Conservation (phyloP, 2,113 vertebrate species). For the Larimichthys crocea region DNA sequence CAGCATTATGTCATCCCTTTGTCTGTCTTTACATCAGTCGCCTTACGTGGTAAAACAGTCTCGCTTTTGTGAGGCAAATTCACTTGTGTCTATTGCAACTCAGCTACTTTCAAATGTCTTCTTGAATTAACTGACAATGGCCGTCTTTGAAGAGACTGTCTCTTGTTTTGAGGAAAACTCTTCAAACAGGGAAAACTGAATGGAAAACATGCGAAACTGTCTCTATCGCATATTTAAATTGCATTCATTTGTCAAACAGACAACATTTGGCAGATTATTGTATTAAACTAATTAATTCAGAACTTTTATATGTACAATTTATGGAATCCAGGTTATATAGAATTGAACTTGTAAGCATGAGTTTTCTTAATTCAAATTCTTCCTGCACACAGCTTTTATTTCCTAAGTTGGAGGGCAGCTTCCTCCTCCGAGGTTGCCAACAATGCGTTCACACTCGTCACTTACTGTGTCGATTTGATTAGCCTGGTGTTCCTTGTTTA, state of each 20-base stretch:
- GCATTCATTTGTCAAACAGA: neutral
- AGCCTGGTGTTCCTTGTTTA: conserved; percentile 4
- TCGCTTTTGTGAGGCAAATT: conserved; percentile 31
- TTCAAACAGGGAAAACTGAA: neutral
- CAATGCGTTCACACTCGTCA: conserved; percentile 20
- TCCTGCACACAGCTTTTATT: conserved; percentile 8
- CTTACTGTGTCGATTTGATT: conserved; percentile 33
- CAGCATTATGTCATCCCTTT: conserved; percentile 54
- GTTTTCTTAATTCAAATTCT: conserved; percentile 5
- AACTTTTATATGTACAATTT: neutral
- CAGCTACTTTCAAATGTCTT: conserved; percentile 48
- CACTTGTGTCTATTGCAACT: conserved; percentile 36
- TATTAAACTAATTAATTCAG: conserved; percentile 1
- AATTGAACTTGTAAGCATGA: neutral
- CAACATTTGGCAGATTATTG: neutral
- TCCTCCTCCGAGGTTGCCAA: conserved; percentile 25
- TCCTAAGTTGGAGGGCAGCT: conserved; percentile 18
- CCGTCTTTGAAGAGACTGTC: conserved; percentile 46
- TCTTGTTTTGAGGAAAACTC: conserved; percentile 33
- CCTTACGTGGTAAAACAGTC: conserved; percentile 29
- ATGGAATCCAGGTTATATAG: neutral
- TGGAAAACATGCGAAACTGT: conserved; percentile 13
- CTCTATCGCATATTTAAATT: neutral
- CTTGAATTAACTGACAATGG: conserved; percentile 47
- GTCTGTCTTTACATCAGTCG: conserved; percentile 55